These are phyloP conservation scores for Sesia bembeciformis DNA, from an alignment of 2,888 invertebrate species.

Conservation along the genomic window DNA sequence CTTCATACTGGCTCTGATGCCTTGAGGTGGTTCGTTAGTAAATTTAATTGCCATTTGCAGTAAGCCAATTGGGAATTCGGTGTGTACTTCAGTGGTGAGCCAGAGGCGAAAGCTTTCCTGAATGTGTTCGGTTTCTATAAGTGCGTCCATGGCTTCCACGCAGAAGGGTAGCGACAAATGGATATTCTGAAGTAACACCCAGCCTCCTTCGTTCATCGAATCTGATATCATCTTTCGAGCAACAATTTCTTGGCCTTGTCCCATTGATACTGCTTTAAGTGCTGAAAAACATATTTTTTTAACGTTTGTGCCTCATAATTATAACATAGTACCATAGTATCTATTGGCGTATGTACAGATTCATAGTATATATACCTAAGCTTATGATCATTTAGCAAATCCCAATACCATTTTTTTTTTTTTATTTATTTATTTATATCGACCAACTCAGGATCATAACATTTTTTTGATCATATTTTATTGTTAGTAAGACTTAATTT, in stretches of 20 bases:
- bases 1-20: slow-evolving; percentile 92
- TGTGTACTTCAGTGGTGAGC: slow-evolving; percentile 96
- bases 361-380: no score
- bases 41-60: slow-evolving; percentile 96
- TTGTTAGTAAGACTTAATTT: no score
- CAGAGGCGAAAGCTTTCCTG: slow-evolving; percentile 91
- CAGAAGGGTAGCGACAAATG: slow-evolving; percentile 97
- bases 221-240: slow-evolving; percentile 88
- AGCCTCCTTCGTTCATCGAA: slow-evolving; percentile 87
- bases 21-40: slow-evolving; percentile 98
- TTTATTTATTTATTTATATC: no score
- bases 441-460: no score
- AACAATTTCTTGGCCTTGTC: slow-evolving; percentile 94
- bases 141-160: slow-evolving; percentile 91
- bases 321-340: background rate
- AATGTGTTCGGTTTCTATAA: slow-evolving; percentile 88
- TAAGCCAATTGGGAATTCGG: slow-evolving; percentile 92
- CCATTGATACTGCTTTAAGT: slow-evolving; percentile 94
- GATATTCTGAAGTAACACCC: slow-evolving; percentile 96
- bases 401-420: no score
- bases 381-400: no score
- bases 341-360: background rate
- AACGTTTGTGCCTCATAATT: background rate
- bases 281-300: slow-evolving; percentile 49
- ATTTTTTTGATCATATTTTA: no score